Conservation (phyloP, 2,797 vertebrate species). For the Argyrosomus regius region DNA sequence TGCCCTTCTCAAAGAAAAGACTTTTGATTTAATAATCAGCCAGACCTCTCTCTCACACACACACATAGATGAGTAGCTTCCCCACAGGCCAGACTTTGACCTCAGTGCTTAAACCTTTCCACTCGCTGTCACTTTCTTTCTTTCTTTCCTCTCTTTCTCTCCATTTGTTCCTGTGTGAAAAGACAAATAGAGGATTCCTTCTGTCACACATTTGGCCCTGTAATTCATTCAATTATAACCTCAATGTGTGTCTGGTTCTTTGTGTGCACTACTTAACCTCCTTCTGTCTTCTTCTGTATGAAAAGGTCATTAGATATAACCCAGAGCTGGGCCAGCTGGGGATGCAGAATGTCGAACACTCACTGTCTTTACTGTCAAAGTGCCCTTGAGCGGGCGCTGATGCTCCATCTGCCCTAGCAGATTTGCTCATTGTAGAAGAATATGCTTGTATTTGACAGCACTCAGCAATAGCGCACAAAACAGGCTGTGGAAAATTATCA, state of each 20-base stretch:
- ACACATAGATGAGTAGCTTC: slow-evolving; percentile 5
- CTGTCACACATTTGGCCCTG: slow-evolving; percentile 26
- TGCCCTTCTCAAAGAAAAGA: background rate
- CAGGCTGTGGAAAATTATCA: background rate
- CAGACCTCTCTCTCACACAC: background rate
- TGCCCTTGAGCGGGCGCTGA: slow-evolving; percentile 22
- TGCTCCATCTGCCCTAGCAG: background rate
- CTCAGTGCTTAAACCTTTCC: slow-evolving; percentile 18
- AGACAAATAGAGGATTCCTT: slow-evolving; percentile 11
- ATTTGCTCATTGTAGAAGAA: background rate
- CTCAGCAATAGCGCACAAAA: background rate
- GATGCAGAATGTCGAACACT: slow-evolving; percentile 20
- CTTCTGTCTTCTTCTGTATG: slow-evolving; percentile 29
- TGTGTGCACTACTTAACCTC: slow-evolving; percentile 28
- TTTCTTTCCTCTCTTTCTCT: background rate
- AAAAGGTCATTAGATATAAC: slow-evolving; percentile 33
- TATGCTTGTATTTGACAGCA: background rate
- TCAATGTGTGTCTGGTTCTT: slow-evolving; percentile 16
- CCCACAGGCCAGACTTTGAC: slow-evolving; percentile 20
- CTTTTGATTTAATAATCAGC: slow-evolving; percentile 17
- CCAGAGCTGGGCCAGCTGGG: slow-evolving; percentile 4
- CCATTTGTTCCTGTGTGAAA: slow-evolving; percentile 1
- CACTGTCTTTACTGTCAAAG: slow-evolving; percentile 5
- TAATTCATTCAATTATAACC: slow-evolving; percentile 23
- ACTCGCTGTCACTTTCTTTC: background rate